Conservation (phyloP, 2,888 invertebrate species). For the Cybosia mesomella region DNA sequence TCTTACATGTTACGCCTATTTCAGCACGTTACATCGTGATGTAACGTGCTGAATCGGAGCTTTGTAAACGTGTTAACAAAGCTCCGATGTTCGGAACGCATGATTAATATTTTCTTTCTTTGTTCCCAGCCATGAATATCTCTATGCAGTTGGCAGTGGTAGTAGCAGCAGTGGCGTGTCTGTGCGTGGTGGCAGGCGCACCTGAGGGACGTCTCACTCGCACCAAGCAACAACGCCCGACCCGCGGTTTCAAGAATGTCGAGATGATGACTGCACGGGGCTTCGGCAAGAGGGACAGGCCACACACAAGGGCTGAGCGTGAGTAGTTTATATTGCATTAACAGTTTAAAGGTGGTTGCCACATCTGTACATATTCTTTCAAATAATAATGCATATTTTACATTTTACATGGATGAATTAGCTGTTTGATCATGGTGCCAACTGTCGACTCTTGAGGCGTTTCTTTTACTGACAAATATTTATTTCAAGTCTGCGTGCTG, state of each 20-base stretch:
- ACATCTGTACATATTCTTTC: background rate
- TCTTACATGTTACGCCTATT: too few species aligned
- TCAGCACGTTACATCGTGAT: too few species aligned
- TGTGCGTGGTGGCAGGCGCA: constrained; percentile 73
- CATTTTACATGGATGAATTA: background rate
- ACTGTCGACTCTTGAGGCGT: background rate
- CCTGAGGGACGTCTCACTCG: constrained; percentile 73
- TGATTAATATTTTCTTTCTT: constrained; percentile 15
- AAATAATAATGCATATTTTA: background rate
- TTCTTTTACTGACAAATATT: too few species aligned
- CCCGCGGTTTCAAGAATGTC: constrained; percentile 89
- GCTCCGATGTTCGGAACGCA: background rate
- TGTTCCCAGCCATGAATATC: constrained; percentile 75
- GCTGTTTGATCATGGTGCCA: background rate
- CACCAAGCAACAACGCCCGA: constrained; percentile 85
- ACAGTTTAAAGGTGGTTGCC: background rate
- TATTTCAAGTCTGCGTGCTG: too few species aligned
- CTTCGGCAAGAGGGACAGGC: constrained; percentile 88
- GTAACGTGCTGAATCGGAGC: too few species aligned
- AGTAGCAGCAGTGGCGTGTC: constrained; percentile 73
- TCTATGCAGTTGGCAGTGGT: constrained; percentile 74
- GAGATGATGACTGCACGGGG: constrained; percentile 89
- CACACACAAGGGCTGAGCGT: constrained; percentile 77
- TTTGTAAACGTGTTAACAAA: too few species aligned
- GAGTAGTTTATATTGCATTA: constrained; percentile 50